Percentiles rank a stretch among this genome's conserved stretches.
Conservation (phyloP, 2,797 vertebrate species). For the Xerus rutilus region DNA sequence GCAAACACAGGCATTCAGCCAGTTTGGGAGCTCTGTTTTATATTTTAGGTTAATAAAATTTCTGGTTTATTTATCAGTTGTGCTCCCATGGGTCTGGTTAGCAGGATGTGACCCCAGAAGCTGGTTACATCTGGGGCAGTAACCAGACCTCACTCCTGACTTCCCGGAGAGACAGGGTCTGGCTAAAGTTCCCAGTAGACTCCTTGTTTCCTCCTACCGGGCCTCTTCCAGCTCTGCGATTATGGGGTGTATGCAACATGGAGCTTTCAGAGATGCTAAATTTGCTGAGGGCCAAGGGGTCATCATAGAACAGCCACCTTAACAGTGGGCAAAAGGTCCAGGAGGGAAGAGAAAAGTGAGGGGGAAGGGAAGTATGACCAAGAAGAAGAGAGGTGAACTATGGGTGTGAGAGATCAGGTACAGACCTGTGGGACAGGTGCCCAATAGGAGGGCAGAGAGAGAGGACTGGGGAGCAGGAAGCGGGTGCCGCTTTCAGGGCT, state of each 20-base stretch:
- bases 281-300: not conserved
- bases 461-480: not conserved
- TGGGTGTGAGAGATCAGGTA: accelerated
- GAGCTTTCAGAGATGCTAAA: not conserved
- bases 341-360: not conserved
- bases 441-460: not conserved
- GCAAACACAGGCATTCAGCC: not conserved
- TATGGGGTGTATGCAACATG: not conserved
- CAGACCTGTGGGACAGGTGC: not conserved
- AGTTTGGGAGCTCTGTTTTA: not conserved
- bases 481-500: not conserved
- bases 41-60: not conserved
- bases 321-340: not conserved
- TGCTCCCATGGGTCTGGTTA: not conserved
- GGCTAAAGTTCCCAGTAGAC: not conserved
- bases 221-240: not conserved
- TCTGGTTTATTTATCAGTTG: not conserved
- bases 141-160: not conserved
- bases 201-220: not conserved
- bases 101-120: not conserved
- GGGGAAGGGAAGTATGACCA: no score
- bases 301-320: not conserved
- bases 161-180: not conserved
- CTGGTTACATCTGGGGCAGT: not conserved
- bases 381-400: not conserved